A percentile compares a stretch with the other conserved stretches of the same genome.
Evolutionary conservation across 2,113 vertebrate species (phyloP).

Genomic region (Rissa tridactyla): DNA sequence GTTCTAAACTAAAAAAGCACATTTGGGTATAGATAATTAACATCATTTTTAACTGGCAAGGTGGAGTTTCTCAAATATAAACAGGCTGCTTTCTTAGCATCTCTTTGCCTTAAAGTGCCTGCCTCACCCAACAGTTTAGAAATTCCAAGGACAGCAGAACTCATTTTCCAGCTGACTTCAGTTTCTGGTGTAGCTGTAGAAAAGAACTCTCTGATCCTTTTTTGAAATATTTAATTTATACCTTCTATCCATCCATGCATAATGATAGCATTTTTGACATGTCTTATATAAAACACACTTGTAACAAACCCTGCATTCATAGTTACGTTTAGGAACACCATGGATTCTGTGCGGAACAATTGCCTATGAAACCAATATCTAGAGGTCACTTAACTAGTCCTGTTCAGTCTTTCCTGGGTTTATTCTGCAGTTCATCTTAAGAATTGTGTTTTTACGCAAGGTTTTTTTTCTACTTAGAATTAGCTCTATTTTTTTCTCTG

Average conservation of each 20-base stretch:
- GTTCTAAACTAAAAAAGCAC: neutral
- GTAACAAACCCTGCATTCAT: neutral
- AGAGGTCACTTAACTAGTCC: neutral
- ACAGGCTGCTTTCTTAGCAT: neutral
- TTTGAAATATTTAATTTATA: conserved; percentile 40
- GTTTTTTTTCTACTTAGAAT: neutral
- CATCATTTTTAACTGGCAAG: neutral
- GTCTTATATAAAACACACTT: conserved; percentile 1
- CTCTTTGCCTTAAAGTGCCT: neutral
- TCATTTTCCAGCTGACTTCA: conserved; percentile 40
- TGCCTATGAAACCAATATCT: neutral
- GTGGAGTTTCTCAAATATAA: neutral
- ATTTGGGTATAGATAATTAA: neutral
- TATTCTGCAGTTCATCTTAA: neutral
- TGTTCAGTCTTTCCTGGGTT: neutral
- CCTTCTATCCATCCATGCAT: conserved; percentile 9
- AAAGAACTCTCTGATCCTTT: neutral
- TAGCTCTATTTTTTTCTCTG: neutral
- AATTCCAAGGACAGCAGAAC: conserved; percentile 4
- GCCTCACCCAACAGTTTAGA: neutral
- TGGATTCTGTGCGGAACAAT: neutral
- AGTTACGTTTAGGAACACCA: neutral
- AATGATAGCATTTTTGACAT: conserved; percentile 6
- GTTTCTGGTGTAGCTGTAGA: neutral
- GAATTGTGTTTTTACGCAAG: neutral